Evolutionary conservation across 2,888 invertebrate genomes (phyloP).

Genomic region (Vesta saturnalis): DNA sequence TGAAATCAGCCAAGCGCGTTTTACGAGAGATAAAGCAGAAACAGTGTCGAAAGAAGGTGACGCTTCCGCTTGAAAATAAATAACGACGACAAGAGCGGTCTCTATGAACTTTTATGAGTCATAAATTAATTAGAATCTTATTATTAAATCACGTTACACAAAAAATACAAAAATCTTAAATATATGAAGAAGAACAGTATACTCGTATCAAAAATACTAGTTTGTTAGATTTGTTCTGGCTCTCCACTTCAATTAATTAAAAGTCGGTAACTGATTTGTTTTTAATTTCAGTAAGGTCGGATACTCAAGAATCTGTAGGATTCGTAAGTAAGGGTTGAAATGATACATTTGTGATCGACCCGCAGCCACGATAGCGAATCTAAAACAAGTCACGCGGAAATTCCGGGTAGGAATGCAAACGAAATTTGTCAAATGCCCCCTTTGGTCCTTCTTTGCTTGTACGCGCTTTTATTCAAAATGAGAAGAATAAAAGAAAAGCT

Average conservation of each 20-base stretch:
- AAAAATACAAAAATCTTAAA: background rate
- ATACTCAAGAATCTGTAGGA: constrained; percentile 28
- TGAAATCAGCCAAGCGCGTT: constrained; percentile 46
- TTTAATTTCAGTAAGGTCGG: constrained; percentile 17
- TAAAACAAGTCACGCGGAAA: constrained; percentile 56
- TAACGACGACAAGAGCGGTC: constrained; percentile 36
- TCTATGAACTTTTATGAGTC: constrained; percentile 28
- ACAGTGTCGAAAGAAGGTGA: constrained; percentile 49
- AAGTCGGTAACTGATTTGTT: no score
- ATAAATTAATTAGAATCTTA: constrained; percentile 21
- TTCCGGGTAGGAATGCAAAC: constrained; percentile 61
- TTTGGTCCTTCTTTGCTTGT: constrained; percentile 47
- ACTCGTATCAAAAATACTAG: no score
- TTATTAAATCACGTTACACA: no score
- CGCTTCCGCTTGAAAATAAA: constrained; percentile 45
- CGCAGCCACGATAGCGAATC: constrained; percentile 49
- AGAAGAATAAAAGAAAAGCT: constrained; percentile 26
- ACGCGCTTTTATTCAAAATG: constrained; percentile 37
- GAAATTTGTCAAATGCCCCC: constrained; percentile 60
- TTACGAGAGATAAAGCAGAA: constrained; percentile 56
- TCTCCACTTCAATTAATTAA: no score
- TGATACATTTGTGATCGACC: constrained; percentile 51
- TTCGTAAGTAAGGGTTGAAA: constrained; percentile 41
- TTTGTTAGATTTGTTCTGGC: no score
- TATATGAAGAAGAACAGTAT: no score